Conservation (phyloP, 2,888 invertebrate genomes). For the Coremacera marginata region DNA sequence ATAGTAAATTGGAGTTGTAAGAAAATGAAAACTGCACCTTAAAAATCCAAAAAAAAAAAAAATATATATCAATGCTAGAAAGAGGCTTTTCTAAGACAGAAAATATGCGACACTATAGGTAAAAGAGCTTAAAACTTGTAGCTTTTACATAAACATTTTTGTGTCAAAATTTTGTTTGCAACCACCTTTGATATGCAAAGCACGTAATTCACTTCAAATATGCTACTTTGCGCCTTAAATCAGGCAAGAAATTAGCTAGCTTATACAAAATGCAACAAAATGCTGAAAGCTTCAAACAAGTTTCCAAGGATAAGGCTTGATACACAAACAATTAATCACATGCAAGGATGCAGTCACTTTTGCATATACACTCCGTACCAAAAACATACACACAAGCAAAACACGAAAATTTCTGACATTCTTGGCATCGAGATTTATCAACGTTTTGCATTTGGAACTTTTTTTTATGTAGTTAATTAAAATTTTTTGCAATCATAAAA, state of each 20-base stretch:
- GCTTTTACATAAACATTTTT: no score
- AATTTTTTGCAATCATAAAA: not conserved
- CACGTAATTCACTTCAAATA: no score
- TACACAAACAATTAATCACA: not conserved
- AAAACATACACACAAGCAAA: not conserved
- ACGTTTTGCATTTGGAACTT: not conserved
- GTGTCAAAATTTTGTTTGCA: not conserved
- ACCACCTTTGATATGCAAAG: no score
- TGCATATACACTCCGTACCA: not conserved
- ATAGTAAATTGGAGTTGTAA: no score
- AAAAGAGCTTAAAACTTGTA: not conserved
- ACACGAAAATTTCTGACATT: not conserved
- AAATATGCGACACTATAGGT: not conserved
- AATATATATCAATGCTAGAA: not conserved
- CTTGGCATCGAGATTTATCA: not conserved
- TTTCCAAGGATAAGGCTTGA: no score
- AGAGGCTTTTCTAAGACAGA: not conserved
- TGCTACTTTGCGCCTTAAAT: no score
- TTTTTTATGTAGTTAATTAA: not conserved
- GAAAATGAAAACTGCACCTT: no score
- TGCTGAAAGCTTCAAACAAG: no score
- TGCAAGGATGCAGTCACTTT: not conserved
- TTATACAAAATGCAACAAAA: no score
- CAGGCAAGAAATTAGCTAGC: no score
- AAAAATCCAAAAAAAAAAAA: not conserved